phyloP scores from a whole-genome alignment of 2,888 invertebrate species.

The Alloplasta piceator region DNA sequence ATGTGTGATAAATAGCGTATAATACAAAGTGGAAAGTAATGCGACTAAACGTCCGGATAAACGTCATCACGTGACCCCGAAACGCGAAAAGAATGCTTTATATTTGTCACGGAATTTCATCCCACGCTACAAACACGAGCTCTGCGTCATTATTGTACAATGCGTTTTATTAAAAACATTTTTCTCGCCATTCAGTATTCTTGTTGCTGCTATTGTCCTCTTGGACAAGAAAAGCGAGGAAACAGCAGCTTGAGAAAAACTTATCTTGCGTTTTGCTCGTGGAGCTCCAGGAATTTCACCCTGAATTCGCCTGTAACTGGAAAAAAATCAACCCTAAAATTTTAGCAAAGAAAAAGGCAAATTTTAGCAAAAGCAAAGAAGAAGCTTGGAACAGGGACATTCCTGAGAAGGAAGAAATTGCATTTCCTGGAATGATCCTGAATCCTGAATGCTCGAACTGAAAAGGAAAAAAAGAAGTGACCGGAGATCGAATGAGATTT shows the following conservation, averaged over 20 bases:
- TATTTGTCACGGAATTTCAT: slow-evolving; percentile 48
- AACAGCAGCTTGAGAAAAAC: slow-evolving; percentile 13
- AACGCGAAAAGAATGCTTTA: slow-evolving; percentile 36
- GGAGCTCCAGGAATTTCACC: slow-evolving; percentile 34
- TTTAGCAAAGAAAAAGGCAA: slow-evolving; percentile 1
- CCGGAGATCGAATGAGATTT: slow-evolving; percentile 12
- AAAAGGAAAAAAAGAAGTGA: background rate
- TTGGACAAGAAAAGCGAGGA: background rate
- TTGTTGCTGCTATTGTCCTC: background rate
- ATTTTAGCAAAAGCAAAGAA: background rate
- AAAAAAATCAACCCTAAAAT: background rate
- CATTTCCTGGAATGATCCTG: background rate
- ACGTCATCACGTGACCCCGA: slow-evolving; percentile 36
- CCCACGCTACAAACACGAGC: background rate
- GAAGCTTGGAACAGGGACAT: background rate
- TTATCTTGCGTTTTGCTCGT: slow-evolving; percentile 4
- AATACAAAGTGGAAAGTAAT: slow-evolving; percentile 30
- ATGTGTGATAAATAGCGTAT: slow-evolving; percentile 40
- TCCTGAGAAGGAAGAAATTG: slow-evolving; percentile 11
- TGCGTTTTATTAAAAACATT: slow-evolving; percentile 60
- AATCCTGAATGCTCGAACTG: too few species aligned
- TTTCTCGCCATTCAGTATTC: background rate
- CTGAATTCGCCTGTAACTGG: background rate
- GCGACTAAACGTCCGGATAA: slow-evolving; percentile 42
- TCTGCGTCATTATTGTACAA: slow-evolving; percentile 23